phyloP scores from a whole-genome alignment of 2,113 vertebrate species.

The Otocyon megalotis region DNA sequence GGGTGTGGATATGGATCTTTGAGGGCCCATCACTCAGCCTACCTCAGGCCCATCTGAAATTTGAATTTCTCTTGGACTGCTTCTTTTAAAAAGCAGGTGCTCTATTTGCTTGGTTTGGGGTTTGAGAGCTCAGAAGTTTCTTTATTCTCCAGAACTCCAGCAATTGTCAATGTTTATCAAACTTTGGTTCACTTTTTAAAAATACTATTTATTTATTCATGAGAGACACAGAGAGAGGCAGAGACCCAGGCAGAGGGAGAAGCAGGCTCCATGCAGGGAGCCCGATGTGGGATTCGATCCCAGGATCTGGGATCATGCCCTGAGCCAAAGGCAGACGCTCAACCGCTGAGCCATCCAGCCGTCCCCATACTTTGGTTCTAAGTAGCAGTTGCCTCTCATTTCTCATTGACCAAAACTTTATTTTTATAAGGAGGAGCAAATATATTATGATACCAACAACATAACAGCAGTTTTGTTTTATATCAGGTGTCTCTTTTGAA shows the following conservation, averaged over 20 bases:
- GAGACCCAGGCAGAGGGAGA: too few relatives aligned
- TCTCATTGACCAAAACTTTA: background rate
- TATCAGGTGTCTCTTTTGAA: background rate
- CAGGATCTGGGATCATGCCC: too few relatives aligned
- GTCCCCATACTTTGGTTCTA: background rate
- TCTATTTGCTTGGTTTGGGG: background rate
- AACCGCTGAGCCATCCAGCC: too few relatives aligned
- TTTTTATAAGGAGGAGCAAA: background rate
- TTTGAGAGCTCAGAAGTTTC: background rate
- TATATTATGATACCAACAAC: background rate
- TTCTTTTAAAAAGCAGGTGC: background rate
- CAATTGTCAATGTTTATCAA: background rate
- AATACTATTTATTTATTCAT: too few relatives aligned
- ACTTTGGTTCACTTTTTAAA: background rate
- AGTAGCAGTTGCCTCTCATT: background rate
- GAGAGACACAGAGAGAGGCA: too few relatives aligned
- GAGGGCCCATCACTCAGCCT: background rate
- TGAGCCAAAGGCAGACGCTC: too few relatives aligned
- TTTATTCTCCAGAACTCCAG: background rate
- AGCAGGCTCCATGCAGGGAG: too few relatives aligned
- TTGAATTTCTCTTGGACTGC: background rate
- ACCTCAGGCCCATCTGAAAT: background rate
- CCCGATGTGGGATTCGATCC: too few relatives aligned
- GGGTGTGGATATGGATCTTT: background rate
- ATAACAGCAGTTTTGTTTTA: constrained; percentile 10